phyloP scores from a whole-genome alignment of 1,140 invertebrate genomes.

The Diabrotica undecimpunctata region DNA sequence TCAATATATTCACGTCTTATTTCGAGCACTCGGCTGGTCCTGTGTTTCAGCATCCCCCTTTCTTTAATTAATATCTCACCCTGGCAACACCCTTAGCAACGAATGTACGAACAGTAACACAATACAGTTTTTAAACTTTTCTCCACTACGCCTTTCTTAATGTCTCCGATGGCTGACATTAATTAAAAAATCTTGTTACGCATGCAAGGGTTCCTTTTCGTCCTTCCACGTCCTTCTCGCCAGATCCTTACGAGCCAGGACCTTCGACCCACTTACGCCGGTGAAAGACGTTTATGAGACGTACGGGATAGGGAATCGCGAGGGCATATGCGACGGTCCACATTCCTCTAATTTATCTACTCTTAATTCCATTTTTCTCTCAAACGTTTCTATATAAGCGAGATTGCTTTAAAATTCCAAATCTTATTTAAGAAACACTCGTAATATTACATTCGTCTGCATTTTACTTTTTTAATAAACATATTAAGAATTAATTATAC shows the following conservation, averaged over 20 bases:
- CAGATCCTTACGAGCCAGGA: neutral
- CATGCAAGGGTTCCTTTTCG: conserved; percentile 26
- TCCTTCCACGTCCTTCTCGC: neutral
- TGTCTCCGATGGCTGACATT: conserved; percentile 43
- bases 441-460: too few relatives aligned
- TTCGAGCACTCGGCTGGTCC: conserved; percentile 39
- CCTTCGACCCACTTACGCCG: neutral
- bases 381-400: too few relatives aligned
- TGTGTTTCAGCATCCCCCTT: conserved; percentile 45
- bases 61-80: conserved; percentile 44
- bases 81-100: conserved; percentile 42
- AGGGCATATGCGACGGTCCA: neutral
- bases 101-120: conserved; percentile 45
- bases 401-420: too few relatives aligned
- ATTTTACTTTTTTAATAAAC: too few relatives aligned
- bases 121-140: conserved; percentile 45
- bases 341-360: neutral
- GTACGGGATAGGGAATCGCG: neutral
- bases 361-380: too few relatives aligned
- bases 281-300: neutral
- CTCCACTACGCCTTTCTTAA: conserved; percentile 30
- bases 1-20: conserved; percentile 47
- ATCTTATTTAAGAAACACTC: too few relatives aligned
- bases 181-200: conserved; percentile 46
- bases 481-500: too few relatives aligned